Base-by-base conservation (phyloP, 2,797 vertebrate species). In the Otus scops region DNA sequence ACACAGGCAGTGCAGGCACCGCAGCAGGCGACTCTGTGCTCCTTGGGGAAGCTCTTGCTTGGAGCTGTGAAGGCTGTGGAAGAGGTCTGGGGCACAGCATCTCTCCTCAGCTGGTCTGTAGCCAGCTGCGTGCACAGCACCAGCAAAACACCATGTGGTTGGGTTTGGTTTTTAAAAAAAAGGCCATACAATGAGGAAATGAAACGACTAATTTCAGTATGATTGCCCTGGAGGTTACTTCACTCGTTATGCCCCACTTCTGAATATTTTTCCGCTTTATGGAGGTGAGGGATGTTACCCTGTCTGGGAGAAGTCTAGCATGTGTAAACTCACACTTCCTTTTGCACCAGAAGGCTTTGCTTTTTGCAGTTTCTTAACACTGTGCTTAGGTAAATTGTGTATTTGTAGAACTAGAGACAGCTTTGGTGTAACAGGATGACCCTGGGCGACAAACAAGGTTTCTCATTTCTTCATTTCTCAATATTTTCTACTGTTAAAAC, bases 131-230 rank as follows among this genome's bases (percentile, higher is more conserved):
- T 13, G 51, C 85, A 56, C 79, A 45, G 64, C 1, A 1, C 23
- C 57, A 63, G 65, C 50, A 69, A 24, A 84, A 32, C 1, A 2
- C 19, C 2, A 0, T 1, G 2, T 0, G 1, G 7, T 1, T 70
- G 32, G 3, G 8, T 21, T 54, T 36, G n/a, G 13, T 10, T 23
- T 30, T 12, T 54, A 6, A 6, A 45, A 45, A n/a, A 65, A 63
- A 56, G 8, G 8, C 16, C 16, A 13, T 12, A 19, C 4, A 38
- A 19, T 36, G 32, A 75, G 61, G 20, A 71, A 86, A 81, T 43
- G 13, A 47, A 82, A 63, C 50, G 19, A 61, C 3, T 54, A 36
- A 48, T 2, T 67, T 77, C 61, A 13, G 30, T 65, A 4, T 57
- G 54, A 50, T 65, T 93, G 70, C 56, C 36, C 67, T 23, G 51